A percentile compares a stretch with the other conserved stretches of the same genome.
phyloP scores from a whole-genome alignment of 2,113 vertebrate genomes.

The Perccottus glenii region DNA sequence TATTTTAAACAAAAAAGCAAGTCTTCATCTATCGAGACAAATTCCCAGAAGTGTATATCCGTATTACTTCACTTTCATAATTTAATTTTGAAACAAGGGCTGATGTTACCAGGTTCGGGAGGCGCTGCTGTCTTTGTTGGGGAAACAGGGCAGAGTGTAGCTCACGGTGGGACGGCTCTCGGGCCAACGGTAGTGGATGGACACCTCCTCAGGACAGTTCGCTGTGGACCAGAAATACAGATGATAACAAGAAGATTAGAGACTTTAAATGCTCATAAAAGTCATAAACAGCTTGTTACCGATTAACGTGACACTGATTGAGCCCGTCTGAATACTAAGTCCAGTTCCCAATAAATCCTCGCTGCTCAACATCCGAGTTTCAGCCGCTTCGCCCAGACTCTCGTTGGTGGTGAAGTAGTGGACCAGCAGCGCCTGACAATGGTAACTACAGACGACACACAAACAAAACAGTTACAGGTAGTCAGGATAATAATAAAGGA shows the following conservation, averaged over 20 bases:
- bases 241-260: too few relatives aligned
- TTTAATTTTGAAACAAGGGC: background rate
- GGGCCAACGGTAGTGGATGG: conserved; percentile 84
- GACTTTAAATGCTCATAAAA: background rate
- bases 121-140: conserved; percentile 81
- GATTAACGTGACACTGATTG: conserved; percentile 73
- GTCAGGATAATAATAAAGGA: background rate
- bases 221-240: conserved; percentile 59
- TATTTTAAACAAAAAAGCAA: too few relatives aligned
- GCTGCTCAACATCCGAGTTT: conserved; percentile 73
- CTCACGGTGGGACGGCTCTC: conserved; percentile 76
- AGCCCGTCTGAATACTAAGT: conserved; percentile 60
- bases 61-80: background rate
- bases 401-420: conserved; percentile 80
- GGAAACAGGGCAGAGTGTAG: conserved; percentile 76
- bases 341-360: conserved; percentile 65
- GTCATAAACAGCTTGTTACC: conserved; percentile 69
- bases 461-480: background rate
- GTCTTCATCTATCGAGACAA: too few relatives aligned
- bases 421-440: conserved; percentile 84
- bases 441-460: conserved; percentile 64
- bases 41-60: too few relatives aligned
- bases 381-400: conserved; percentile 75
- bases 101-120: conserved; percentile 86
- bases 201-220: conserved; percentile 80